These are phyloP conservation scores for Pinctada fucata DNA, from an alignment of 2,888 invertebrate genomes.

Conservation along the genomic window DNA sequence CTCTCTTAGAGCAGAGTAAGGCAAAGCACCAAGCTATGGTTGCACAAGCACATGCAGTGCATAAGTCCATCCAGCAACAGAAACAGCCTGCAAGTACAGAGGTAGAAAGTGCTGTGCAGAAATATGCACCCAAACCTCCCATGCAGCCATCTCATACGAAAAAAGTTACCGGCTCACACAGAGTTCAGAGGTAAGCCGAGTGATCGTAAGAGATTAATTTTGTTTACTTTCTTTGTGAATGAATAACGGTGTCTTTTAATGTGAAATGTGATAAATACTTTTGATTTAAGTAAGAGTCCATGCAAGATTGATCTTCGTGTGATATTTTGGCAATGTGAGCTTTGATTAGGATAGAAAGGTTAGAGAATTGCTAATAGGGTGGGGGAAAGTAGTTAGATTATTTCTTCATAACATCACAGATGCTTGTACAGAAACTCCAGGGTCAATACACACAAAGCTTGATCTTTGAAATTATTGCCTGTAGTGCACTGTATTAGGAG, in stretches of 20 bases:
- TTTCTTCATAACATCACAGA: too few species aligned
- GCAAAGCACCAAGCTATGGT: constrained; percentile 76
- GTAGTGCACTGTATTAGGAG: too few species aligned
- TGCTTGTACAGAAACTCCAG: too few species aligned
- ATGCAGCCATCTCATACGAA: constrained; percentile 55
- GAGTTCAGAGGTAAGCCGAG: constrained; percentile 61
- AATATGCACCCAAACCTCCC: constrained; percentile 69
- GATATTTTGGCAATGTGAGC: too few species aligned
- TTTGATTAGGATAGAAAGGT: too few species aligned
- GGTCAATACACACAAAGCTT: too few species aligned
- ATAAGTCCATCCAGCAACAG: constrained; percentile 53
- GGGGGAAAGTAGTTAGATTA: too few species aligned
- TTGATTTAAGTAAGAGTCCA: too few species aligned
- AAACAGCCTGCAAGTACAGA: constrained; percentile 21
- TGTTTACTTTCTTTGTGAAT: background rate
- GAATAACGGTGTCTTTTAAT: too few species aligned
- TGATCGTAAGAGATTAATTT: background rate
- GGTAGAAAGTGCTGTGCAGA: constrained; percentile 45
- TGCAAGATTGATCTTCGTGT: background rate
- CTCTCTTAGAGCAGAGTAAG: constrained; percentile 72
- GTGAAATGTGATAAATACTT: too few species aligned
- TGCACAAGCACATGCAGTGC: constrained; percentile 74
- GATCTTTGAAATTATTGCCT: too few species aligned
- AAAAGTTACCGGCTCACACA: constrained; percentile 58
- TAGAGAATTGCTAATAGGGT: too few species aligned